phyloP scores from a whole-genome alignment of 1,140 invertebrate genomes.

The Drosophila malerkotliana region DNA sequence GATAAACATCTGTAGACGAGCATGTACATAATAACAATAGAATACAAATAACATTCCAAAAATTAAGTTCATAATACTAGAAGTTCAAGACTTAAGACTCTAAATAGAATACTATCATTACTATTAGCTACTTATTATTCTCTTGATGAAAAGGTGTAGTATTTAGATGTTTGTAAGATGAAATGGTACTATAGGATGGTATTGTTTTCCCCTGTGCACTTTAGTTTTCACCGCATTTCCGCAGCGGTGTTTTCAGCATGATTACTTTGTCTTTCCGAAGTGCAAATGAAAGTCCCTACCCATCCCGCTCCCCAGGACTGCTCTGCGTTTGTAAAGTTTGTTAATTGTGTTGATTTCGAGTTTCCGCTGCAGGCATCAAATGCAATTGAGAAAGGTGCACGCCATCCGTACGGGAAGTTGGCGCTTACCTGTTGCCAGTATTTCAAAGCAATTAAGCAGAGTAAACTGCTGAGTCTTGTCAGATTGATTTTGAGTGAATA shows the following conservation, averaged over 20 bases:
- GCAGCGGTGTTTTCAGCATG: conserved; percentile 55
- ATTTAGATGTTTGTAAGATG: no score
- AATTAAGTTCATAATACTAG: no score
- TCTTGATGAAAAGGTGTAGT: no score
- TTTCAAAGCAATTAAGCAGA: conserved; percentile 34
- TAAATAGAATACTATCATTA: no score
- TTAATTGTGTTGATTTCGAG: conserved; percentile 61
- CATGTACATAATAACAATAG: no score
- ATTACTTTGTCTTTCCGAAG: conserved; percentile 57
- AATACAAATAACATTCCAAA: no score
- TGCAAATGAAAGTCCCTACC: conserved; percentile 46
- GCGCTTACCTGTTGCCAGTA: conserved; percentile 39
- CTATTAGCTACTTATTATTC: no score
- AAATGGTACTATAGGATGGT: no score
- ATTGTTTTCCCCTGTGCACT: background rate
- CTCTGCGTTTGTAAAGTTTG: conserved; percentile 33
- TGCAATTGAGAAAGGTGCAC: conserved; percentile 16
- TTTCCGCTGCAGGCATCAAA: conserved; percentile 35
- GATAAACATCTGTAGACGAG: no score
- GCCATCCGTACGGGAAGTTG: conserved; percentile 22
- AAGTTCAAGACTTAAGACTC: no score
- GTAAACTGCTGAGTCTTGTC: conserved; percentile 16
- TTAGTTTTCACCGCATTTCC: conserved; percentile 34
- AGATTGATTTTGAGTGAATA: background rate
- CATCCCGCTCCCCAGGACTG: background rate